A percentile compares a stretch with the other conserved stretches of the same genome.
These are phyloP conservation scores for Lepidochrysops patricia DNA, from an alignment of 2,888 invertebrate genomes.

Conservation along the genomic window DNA sequence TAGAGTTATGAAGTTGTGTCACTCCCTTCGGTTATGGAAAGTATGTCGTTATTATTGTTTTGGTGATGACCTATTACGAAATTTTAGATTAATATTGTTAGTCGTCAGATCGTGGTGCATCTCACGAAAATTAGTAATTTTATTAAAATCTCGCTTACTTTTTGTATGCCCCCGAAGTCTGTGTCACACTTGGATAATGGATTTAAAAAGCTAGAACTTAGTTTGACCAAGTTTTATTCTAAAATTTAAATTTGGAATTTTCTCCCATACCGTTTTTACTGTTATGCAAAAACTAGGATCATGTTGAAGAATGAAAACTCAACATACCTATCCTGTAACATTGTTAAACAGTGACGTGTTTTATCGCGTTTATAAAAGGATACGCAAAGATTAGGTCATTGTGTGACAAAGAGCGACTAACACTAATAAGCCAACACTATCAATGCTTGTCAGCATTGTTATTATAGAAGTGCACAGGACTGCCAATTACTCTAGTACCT, in stretches of 20 bases:
- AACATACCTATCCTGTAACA: not conserved
- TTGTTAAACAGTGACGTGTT: not conserved
- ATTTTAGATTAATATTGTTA: constrained; percentile 39
- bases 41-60: constrained; percentile 61
- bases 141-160: constrained; percentile 16
- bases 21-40: constrained; percentile 51
- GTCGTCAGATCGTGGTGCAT: constrained; percentile 32
- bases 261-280: too few species aligned
- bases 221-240: not conserved
- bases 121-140: constrained; percentile 29
- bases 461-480: too few species aligned
- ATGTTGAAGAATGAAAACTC: not conserved
- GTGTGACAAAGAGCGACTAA: constrained; percentile 24
- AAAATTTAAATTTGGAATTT: not conserved
- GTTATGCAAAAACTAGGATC: too few species aligned
- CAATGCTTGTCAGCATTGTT: constrained; percentile 7
- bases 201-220: not conserved
- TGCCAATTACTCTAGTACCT: too few species aligned
- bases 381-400: constrained; percentile 27
- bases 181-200: not conserved
- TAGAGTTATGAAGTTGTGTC: constrained; percentile 46
- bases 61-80: constrained; percentile 60
- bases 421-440: constrained; percentile 19
- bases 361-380: constrained; percentile 25
- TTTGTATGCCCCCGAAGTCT: not conserved